Percentiles rank a stretch among this genome's conserved stretches.
Conservation (phyloP, 2,888 invertebrate genomes). For the Eustalomyia histrio region DNA sequence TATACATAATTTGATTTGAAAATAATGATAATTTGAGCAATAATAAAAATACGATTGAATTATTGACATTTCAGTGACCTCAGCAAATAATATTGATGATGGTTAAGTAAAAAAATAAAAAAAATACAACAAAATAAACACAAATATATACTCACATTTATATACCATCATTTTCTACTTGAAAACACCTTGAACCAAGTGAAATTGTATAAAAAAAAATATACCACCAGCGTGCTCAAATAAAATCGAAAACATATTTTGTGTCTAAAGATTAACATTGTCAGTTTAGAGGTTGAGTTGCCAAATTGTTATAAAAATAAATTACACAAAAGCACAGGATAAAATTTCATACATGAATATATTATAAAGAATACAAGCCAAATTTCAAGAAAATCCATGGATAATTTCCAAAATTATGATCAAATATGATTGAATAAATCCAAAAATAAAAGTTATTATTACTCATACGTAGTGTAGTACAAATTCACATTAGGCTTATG, state of each 20-base stretch:
- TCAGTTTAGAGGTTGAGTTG: not conserved
- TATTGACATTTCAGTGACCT: constrained; percentile 52
- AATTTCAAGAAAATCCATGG: no score
- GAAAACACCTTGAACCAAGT: constrained; percentile 25
- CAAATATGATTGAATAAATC: no score
- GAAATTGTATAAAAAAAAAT: constrained; percentile 18
- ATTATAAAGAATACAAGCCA: no score
- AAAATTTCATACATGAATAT: no score
- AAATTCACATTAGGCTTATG: no score
- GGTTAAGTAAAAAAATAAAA: not conserved
- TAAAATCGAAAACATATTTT: constrained; percentile 14
- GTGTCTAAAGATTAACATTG: constrained; percentile 2
- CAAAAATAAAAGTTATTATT: no score
- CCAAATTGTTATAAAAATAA: not conserved
- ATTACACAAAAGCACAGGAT: not conserved
- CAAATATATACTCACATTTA: constrained; percentile 11
- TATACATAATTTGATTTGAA: constrained; percentile 45
- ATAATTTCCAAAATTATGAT: no score
- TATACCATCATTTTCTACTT: constrained; percentile 17
- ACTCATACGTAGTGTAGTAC: no score
- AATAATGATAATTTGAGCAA: constrained; percentile 40
- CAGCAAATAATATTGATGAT: constrained; percentile 34
- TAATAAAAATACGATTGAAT: constrained; percentile 34
- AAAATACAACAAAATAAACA: not conserved
- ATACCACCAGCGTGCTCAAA: not conserved